These are phyloP conservation scores for Phylloscopus trochiloides DNA, from an alignment of 2,113 vertebrate species.

Conservation along the genomic window DNA sequence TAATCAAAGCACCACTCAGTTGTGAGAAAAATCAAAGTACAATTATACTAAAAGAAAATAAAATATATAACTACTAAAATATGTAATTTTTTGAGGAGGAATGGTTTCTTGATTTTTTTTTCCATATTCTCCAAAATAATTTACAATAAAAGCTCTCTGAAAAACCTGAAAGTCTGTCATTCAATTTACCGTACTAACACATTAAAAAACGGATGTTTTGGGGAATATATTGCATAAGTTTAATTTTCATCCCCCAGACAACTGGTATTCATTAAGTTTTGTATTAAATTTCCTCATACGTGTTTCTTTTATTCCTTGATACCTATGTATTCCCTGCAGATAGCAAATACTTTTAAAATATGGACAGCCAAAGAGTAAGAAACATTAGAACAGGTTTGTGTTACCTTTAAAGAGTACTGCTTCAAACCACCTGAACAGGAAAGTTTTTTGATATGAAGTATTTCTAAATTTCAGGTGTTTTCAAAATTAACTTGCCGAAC, in stretches of 20 bases:
- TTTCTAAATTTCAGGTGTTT: not conserved
- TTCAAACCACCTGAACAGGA: not conserved
- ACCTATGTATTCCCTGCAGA: not conserved
- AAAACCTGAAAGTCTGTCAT: not conserved
- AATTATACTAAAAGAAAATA: not conserved
- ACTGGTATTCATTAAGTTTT: not conserved
- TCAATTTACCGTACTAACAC: not conserved
- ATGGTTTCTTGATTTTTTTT: not conserved
- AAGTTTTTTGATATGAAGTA: not conserved
- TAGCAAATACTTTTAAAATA: not conserved
- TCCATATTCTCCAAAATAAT: not conserved
- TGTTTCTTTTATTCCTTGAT: not conserved
- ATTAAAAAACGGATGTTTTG: not conserved
- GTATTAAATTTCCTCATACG: not conserved
- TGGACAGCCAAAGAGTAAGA: not conserved
- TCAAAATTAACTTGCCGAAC: not conserved
- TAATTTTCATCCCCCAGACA: constrained; percentile 5
- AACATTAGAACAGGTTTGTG: not conserved
- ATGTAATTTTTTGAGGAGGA: not conserved
- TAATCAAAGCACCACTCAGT: not conserved
- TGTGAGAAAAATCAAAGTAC: not conserved
- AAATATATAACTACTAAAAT: not conserved
- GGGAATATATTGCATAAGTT: not conserved
- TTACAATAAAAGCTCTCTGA: not conserved
- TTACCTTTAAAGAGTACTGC: not conserved